phyloP scores from a whole-genome alignment of 2,888 invertebrate genomes.

The Iphiclides podalirius region DNA sequence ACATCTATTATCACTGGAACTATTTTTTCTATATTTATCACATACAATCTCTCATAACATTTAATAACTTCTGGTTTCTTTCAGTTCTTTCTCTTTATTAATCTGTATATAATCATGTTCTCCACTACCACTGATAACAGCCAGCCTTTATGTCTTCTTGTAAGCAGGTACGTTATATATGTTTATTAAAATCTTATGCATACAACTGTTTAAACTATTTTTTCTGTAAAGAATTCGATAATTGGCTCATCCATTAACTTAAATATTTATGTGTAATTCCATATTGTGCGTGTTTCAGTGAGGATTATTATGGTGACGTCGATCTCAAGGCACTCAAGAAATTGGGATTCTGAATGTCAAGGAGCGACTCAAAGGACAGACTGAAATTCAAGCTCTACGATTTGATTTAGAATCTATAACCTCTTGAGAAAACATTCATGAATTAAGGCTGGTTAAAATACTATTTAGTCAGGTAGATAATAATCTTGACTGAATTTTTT shows the following conservation, averaged over 20 bases:
- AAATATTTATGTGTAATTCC: constrained; percentile 12
- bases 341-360: constrained; percentile 84
- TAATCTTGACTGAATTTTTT: no score
- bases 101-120: constrained; percentile 36
- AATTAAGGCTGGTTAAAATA: constrained; percentile 3
- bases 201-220: no score
- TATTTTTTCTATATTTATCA: constrained; percentile 51
- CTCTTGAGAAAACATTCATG: constrained; percentile 37
- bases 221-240: no score
- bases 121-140: constrained; percentile 38
- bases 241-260: constrained; percentile 1
- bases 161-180: constrained; percentile 38
- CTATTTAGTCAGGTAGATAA: neutral
- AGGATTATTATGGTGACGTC: constrained; percentile 95
- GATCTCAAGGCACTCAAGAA: constrained; percentile 93
- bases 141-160: constrained; percentile 32
- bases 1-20: constrained; percentile 53
- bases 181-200: no score
- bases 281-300: constrained; percentile 78
- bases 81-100: constrained; percentile 40
- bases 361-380: constrained; percentile 74
- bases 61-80: constrained; percentile 52
- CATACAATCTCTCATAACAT: constrained; percentile 62
- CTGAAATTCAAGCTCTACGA: constrained; percentile 66
- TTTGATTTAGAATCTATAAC: constrained; percentile 48